Conservation (phyloP, 2,797 vertebrate genomes). For the Danio jaintianensis region DNA sequence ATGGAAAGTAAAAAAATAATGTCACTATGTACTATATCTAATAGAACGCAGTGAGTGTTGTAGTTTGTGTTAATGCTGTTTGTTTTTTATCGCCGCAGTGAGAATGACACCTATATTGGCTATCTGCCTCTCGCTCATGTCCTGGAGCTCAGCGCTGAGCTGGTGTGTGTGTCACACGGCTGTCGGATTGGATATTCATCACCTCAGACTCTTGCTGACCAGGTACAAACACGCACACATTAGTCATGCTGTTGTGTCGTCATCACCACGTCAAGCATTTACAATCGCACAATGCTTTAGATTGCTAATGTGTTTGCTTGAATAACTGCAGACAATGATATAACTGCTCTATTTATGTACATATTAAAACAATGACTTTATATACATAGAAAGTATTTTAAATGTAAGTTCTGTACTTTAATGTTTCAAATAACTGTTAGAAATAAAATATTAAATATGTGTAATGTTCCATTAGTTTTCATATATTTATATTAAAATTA, state of each 20-base stretch:
- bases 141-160: constrained; percentile 93
- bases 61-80: not conserved
- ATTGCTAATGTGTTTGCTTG: not conserved
- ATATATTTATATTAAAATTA: too few species aligned
- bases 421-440: too few species aligned
- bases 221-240: constrained; percentile 77
- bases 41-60: too few species aligned
- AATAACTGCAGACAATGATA: not conserved
- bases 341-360: too few species aligned
- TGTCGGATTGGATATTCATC: constrained; percentile 97
- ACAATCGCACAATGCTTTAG: constrained; percentile 9
- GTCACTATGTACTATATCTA: too few species aligned
- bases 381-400: too few species aligned
- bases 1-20: too few species aligned
- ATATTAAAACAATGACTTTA: too few species aligned
- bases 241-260: not conserved
- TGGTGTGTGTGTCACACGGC: constrained; percentile 92
- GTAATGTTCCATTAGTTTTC: too few species aligned
- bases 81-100: constrained; percentile 74
- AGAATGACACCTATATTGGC: constrained; percentile 93
- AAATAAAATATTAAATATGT: too few species aligned
- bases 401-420: too few species aligned
- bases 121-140: constrained; percentile 97
- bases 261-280: not conserved
- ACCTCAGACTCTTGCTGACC: constrained; percentile 94